Evolutionary conservation across 2,113 vertebrate genomes (phyloP), one percentile per base, ranked within the genome.

Genomic region (Poeciliopsis retropinna): DNA sequence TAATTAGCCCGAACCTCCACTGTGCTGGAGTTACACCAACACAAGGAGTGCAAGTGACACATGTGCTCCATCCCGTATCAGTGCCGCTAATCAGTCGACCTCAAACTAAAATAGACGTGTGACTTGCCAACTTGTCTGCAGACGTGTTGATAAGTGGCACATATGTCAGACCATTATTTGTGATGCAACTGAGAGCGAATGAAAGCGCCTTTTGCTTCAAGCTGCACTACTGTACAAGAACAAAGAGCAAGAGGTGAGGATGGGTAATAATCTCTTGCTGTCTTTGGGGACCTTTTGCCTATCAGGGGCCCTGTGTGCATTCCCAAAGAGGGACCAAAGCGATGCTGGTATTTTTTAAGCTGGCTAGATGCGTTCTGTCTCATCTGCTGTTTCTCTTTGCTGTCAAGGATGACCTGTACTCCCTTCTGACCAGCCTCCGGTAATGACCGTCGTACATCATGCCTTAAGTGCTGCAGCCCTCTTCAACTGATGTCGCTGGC

Each of bases 371-470:
- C 87, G 89, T 82, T 82, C 68, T 84, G 85, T 85, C 79, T 84
- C 78, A 73, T 88, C 80, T 72, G 67, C 85, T 79, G 75, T 82
- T 78, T 67, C 85, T 87, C 81, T 90, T 86, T 60, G 57, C 87
- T 83, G 79, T 82, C 77, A 31, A 70, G 83, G 81, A 82, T 92
- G 91, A 91, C 92, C 86, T 60, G 60, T 39, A 73, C 87, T 91
- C 90, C 89, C 92, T 91, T 84, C 88, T 91, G 91, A 91, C 89
- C 87, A 75, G 87, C 85, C 92, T 88, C 81, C 29, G 60, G 81
- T 94, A 94, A 95, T 94, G 92, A 95, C 88, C 79, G 60, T 94
- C 91, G 81, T 94, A 93, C 85, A 95, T 95, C 94, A 95, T 82
- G 89, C 90, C 89, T 95, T 94, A 95, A 95, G 92, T 92, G 90